Base-by-base conservation (phyloP, 2,113 vertebrate species). In the Apistogramma diplotaenia region DNA sequence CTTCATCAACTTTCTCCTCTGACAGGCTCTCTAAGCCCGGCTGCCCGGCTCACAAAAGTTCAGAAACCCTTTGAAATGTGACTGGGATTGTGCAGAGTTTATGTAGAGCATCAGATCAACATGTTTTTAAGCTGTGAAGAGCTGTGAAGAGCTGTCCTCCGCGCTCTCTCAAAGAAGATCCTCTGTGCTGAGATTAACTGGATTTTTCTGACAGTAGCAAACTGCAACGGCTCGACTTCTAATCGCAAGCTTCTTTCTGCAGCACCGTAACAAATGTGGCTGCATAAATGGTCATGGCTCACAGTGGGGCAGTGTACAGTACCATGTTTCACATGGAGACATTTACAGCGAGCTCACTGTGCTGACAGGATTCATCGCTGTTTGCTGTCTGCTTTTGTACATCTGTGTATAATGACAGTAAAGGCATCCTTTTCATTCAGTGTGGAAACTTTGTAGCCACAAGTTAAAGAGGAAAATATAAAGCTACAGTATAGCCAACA, bases 91-190 rank as follows among this genome's bases (percentile, higher is more conserved):
- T 40, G 79, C 70, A 40, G 43, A 11, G 73, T 83, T 79, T 73
- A 58, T 54, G 84, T 23, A 59, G 57, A 82, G 76, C 12, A 57
- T 84, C 70, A 61, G 74, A 72, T 89, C 81, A 71, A 76, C 71
- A 10, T 54, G 76, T 67, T 77, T 81, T 76, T 49, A 81, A 81
- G 78, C 86, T 18, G 43, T 1, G 35, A 70, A 49, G 15, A 81
- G 78, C 86, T 18, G 43, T 1, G 35, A 70, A 49, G 15, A 75
- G 62, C 55, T 3, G 23, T 29, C 62, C 75, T 23, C 57, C 25
- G 4, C 57, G 74, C 61, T 51, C 56, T 49, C 56, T 58, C 59
- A 40, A 46, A 54, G 65, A 86, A 46, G 37, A 74, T 62, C 73
- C 79, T 74, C 74, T 15, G 43, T 2, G 18, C 81, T 1, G 7